Percentiles rank a stretch among this genome's conserved stretches.
Evolutionary conservation across 1,140 invertebrate genomes (phyloP).

Genomic region (Heliconius congener): DNA sequence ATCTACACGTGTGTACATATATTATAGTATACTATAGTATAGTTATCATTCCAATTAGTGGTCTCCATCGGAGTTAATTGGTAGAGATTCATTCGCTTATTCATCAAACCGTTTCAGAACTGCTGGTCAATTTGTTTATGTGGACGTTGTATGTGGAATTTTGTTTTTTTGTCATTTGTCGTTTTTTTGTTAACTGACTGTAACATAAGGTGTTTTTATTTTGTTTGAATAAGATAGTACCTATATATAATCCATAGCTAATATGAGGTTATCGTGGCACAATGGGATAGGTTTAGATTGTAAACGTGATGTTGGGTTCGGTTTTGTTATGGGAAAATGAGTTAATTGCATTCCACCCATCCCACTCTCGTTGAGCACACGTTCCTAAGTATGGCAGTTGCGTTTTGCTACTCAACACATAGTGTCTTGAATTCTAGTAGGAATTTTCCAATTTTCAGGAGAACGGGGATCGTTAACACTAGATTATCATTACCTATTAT

Average conservation of each 20-base stretch:
- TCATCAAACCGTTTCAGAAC: conserved; percentile 47
- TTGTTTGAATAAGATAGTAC: neutral
- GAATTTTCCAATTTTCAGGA: no score
- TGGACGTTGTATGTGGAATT: conserved; percentile 25
- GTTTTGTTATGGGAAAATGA: no score
- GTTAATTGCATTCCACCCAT: no score
- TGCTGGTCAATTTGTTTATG: conserved; percentile 43
- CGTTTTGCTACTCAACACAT: no score
- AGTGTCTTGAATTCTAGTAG: no score
- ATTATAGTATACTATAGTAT: conserved; percentile 8
- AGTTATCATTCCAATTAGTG: conserved; percentile 52
- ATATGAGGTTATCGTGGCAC: neutral
- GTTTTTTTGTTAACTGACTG: neutral
- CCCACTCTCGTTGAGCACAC: no score
- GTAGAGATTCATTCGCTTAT: conserved; percentile 52
- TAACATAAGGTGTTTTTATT: neutral
- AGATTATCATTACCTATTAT: no score
- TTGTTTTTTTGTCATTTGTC: conserved; percentile 31
- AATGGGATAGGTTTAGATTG: no score
- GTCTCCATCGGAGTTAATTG: conserved; percentile 50
- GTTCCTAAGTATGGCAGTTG: no score
- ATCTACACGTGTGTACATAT: conserved; percentile 5
- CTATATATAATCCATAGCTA: neutral
- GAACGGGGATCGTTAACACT: no score
- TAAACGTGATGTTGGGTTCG: no score